Evolutionary conservation across 2,113 vertebrate genomes (phyloP).

Genomic region (Rhea pennata): DNA sequence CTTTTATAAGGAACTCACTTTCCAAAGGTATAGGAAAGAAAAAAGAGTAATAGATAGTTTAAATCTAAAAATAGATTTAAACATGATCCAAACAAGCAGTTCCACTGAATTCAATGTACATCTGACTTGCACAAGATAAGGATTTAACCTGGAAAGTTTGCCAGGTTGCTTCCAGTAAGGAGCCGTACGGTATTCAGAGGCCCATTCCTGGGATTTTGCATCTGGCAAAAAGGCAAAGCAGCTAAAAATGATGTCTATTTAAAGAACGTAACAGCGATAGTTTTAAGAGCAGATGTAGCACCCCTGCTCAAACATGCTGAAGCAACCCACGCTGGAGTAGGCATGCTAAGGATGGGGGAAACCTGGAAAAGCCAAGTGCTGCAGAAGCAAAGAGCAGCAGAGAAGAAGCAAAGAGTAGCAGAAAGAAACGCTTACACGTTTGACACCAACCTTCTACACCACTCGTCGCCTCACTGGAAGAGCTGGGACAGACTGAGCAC

Average conservation of each 20-base stretch:
- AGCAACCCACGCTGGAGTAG: fast-evolving
- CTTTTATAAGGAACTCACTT: not conserved
- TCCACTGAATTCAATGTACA: not conserved
- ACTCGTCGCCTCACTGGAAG: not conserved
- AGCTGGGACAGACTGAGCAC: not conserved
- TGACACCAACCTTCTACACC: not conserved
- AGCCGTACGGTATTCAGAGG: not conserved
- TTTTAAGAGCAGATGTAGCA: fast-evolving
- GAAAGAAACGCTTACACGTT: not conserved
- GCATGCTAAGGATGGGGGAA: not conserved
- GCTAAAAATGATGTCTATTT: not conserved
- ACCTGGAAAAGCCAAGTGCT: not conserved
- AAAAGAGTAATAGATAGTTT: not conserved
- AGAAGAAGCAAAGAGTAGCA: not conserved
- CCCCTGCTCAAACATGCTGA: not conserved
- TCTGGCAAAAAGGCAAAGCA: fast-evolving
- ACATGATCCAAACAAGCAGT: not conserved
- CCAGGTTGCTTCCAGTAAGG: not conserved
- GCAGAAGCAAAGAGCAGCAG: not conserved
- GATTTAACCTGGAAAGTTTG: not conserved
- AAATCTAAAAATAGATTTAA: not conserved
- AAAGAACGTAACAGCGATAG: not conserved
- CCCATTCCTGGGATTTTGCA: not conserved
- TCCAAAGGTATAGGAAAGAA: not conserved
- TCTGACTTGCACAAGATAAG: fast-evolving